Percentiles rank a stretch among this genome's conserved stretches.
Conservation (phyloP, 2,888 invertebrate species). For the Apotomis capreana region DNA sequence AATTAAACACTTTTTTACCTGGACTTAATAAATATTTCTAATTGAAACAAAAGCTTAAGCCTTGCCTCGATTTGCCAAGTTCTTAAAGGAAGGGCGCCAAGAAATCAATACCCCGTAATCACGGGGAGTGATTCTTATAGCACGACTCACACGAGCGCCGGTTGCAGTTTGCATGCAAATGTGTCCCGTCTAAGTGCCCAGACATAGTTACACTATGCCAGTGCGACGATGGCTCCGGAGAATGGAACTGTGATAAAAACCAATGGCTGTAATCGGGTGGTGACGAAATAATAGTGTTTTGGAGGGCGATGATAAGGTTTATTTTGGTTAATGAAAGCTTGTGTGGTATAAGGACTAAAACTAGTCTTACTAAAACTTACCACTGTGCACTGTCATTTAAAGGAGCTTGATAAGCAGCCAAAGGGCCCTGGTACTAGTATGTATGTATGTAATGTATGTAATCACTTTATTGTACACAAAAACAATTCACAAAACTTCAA, state of each 20-base stretch:
- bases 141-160: constrained; percentile 47
- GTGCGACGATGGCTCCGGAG: constrained; percentile 31
- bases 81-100: constrained; percentile 23
- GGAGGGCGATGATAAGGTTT: neutral
- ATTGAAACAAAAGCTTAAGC: neutral
- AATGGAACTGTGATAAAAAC: constrained; percentile 27
- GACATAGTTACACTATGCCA: constrained; percentile 35
- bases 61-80: neutral
- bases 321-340: neutral
- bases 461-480: too few relatives aligned
- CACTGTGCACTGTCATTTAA: too few relatives aligned
- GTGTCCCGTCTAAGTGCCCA: constrained; percentile 49
- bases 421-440: too few relatives aligned
- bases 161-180: constrained; percentile 61
- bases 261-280: constrained; percentile 31
- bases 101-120: constrained; percentile 28
- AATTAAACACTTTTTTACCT: neutral
- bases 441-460: too few relatives aligned
- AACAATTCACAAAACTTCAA: too few relatives aligned
- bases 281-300: constrained; percentile 29
- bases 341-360: neutral
- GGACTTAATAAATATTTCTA: neutral
- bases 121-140: constrained; percentile 41
- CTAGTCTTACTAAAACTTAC: too few relatives aligned
- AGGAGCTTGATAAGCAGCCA: too few relatives aligned